Percentiles rank a stretch among this genome's conserved stretches.
phyloP scores from a whole-genome alignment of 2,888 invertebrate genomes.

The Drosophila planitibia region DNA sequence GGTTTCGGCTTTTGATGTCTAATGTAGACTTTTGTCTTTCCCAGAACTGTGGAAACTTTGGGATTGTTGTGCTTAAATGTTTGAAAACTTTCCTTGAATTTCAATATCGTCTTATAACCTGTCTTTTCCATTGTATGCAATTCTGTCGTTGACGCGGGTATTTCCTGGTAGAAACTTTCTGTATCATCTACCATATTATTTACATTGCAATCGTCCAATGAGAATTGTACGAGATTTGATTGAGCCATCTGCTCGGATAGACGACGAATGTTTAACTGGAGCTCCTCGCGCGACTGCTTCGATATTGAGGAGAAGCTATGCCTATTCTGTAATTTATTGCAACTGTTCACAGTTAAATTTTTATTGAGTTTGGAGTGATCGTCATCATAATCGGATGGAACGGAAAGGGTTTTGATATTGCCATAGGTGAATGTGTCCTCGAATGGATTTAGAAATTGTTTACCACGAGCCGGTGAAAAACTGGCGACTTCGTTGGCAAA shows the following conservation, averaged over 20 bases:
- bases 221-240: slow-evolving; percentile 47
- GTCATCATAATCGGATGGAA: slow-evolving; percentile 21
- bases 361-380: slow-evolving; percentile 23
- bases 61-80: slow-evolving; percentile 32
- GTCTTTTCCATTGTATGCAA: slow-evolving; percentile 38
- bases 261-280: slow-evolving; percentile 84
- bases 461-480: slow-evolving; percentile 71
- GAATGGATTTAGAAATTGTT: slow-evolving; percentile 61
- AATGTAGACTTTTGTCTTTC: slow-evolving; percentile 61
- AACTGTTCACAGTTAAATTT: slow-evolving; percentile 74
- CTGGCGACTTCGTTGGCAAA: slow-evolving; percentile 66
- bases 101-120: slow-evolving; percentile 50
- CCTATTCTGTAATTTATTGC: slow-evolving; percentile 80
- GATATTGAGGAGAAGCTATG: slow-evolving; percentile 83
- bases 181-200: slow-evolving; percentile 28
- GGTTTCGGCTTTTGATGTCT: slow-evolving; percentile 72
- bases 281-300: slow-evolving; percentile 77
- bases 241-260: slow-evolving; percentile 83
- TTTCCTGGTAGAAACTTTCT: slow-evolving; percentile 25
- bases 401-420: slow-evolving; percentile 25
- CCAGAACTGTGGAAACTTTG: slow-evolving; percentile 47
- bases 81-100: slow-evolving; percentile 61
- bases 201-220: slow-evolving; percentile 59
- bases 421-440: slow-evolving; percentile 28
- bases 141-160: slow-evolving; percentile 6